Evolutionary conservation across 2,113 vertebrate genomes (phyloP).

Genomic region (Ibidorhyncha struthersii): DNA sequence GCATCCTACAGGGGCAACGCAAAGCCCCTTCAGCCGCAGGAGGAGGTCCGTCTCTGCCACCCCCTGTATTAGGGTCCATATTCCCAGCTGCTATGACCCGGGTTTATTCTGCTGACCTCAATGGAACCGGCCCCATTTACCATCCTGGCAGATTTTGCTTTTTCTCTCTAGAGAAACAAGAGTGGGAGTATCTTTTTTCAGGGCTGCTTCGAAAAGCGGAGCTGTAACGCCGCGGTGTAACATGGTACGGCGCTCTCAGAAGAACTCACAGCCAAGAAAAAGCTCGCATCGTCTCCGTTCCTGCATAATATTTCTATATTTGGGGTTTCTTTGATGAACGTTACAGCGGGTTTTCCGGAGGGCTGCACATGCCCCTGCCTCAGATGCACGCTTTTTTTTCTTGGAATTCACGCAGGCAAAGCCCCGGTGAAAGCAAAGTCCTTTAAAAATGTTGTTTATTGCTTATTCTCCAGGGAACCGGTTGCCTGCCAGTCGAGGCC

Average conservation of each 20-base stretch:
- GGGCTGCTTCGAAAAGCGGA: neutral
- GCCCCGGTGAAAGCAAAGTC: neutral
- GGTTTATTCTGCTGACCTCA: neutral
- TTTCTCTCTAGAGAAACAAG: neutral
- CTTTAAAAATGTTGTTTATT: neutral
- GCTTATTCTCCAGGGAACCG: neutral
- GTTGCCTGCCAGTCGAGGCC: neutral
- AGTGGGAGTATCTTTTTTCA: neutral
- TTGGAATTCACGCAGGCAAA: neutral
- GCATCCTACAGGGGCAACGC: accelerated
- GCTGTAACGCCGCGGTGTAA: accelerated
- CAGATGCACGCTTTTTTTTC: neutral
- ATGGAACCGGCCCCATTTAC: neutral
- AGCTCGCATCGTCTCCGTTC: neutral
- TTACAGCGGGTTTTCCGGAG: neutral
- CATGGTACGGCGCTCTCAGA: accelerated
- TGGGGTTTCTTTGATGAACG: neutral
- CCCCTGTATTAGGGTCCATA: accelerated
- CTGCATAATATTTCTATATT: neutral
- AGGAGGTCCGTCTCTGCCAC: neutral
- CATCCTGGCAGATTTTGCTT: neutral
- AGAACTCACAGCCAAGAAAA: neutral
- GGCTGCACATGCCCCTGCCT: neutral
- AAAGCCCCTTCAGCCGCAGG: neutral
- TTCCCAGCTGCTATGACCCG: no score